These are phyloP conservation scores for Sebastes kiyomatsui DNA, from an alignment of 2,797 vertebrate species.

Conservation along the genomic window DNA sequence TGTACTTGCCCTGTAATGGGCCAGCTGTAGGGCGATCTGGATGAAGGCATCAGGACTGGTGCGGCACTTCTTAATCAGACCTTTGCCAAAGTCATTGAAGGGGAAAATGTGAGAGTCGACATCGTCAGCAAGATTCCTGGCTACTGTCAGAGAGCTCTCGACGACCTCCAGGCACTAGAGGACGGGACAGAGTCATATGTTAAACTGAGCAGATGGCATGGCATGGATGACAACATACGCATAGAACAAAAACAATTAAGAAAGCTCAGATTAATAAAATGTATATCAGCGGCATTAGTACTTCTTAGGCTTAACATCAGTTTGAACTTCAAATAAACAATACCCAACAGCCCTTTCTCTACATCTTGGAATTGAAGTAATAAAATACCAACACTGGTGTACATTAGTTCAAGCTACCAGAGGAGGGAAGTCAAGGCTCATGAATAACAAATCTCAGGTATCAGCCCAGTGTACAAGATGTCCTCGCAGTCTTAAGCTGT, in stretches of 20 bases:
- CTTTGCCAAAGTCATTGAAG: conserved; percentile 92
- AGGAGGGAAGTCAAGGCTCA: conserved; percentile 44
- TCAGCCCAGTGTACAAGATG: not conserved
- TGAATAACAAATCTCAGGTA: not conserved
- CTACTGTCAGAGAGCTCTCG: conserved; percentile 84
- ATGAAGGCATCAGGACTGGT: conserved; percentile 95
- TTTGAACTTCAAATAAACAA: not conserved
- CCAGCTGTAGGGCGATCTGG: conserved; percentile 94
- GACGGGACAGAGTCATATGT: not conserved
- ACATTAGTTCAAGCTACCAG: conserved; percentile 27
- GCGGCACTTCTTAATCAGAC: conserved; percentile 92
- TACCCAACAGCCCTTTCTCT: not conserved
- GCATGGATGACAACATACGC: not conserved
- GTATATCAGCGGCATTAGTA: not conserved
- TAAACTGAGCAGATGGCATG: not conserved
- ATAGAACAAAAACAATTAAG: not conserved
- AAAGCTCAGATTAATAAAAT: not conserved
- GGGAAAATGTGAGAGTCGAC: conserved; percentile 91
- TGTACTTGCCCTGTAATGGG: conserved; percentile 88
- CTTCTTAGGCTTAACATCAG: not conserved
- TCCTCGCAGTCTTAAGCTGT: conserved; percentile 20
- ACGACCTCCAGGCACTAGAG: conserved; percentile 90
- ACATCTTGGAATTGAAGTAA: not conserved
- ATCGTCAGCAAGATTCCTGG: conserved; percentile 86
- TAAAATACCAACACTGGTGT: not conserved